Conservation (phyloP, 2,888 invertebrate genomes). For the Cryptocephalus primarius region DNA sequence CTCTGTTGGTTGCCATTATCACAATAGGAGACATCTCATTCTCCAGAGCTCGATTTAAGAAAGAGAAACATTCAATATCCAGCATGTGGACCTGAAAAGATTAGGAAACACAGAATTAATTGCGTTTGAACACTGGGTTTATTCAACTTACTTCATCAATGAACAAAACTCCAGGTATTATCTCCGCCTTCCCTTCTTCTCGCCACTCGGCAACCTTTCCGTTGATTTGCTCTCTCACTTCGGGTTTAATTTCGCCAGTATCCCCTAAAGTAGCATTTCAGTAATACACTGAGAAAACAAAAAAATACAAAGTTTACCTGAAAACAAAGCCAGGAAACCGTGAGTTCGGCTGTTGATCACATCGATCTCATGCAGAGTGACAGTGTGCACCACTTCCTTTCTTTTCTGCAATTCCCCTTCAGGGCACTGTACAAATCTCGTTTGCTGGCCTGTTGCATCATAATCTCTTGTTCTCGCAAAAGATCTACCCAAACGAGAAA, state of each 20-base stretch:
- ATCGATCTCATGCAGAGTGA: slow-evolving; percentile 97
- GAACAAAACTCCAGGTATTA: slow-evolving; percentile 95
- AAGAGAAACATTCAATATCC: slow-evolving; percentile 98
- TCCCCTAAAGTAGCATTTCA: slow-evolving; percentile 52
- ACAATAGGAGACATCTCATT: slow-evolving; percentile 96
- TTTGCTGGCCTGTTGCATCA: slow-evolving; percentile 79
- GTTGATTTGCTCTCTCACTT: slow-evolving; percentile 97
- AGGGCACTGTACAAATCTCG: slow-evolving; percentile 94
- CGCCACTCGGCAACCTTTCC: slow-evolving; percentile 91
- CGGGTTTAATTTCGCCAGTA: slow-evolving; percentile 96
- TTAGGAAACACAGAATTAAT: slow-evolving; percentile 1
- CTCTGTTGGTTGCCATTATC: slow-evolving; percentile 97
- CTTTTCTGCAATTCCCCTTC: slow-evolving; percentile 97
- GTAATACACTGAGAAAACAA: background rate
- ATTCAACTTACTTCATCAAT: slow-evolving; percentile 65
- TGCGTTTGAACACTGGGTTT: background rate
- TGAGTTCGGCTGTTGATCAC: slow-evolving; percentile 98
- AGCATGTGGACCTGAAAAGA: slow-evolving; percentile 76
- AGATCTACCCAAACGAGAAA: slow-evolving; percentile 68
- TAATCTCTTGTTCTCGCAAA: slow-evolving; percentile 95
- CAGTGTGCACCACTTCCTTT: slow-evolving; percentile 95
- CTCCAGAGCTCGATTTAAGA: slow-evolving; percentile 91
- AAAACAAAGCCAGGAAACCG: slow-evolving; percentile 94
- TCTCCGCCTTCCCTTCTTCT: slow-evolving; percentile 98
- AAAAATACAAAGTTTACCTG: slow-evolving; percentile 43